Percentiles rank a stretch among this genome's conserved stretches.
Evolutionary conservation across 2,888 invertebrate species (phyloP).

Genomic region (Pimpla rufipes): DNA sequence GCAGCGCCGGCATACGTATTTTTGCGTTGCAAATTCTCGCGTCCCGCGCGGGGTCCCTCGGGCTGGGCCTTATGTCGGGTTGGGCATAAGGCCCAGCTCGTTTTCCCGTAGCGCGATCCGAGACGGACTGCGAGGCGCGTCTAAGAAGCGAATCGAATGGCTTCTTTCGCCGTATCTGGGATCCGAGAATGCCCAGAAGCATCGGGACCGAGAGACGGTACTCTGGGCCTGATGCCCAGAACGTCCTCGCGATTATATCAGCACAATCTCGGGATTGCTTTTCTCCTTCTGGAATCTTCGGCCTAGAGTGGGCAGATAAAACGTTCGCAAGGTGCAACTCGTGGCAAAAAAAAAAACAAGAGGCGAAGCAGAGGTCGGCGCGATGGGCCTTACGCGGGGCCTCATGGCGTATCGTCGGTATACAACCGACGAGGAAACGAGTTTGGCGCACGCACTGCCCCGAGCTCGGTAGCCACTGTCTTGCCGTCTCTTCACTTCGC

Average conservation of each 20-base stretch:
- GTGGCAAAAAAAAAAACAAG: neutral
- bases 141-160: conserved; percentile 34
- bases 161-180: conserved; percentile 20
- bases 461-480: neutral
- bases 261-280: neutral
- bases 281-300: conserved; percentile 2
- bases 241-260: conserved; percentile 9
- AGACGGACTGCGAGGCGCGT: conserved; percentile 21
- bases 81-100: conserved; percentile 11
- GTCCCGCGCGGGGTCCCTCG: neutral
- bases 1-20: neutral
- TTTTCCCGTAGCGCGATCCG: conserved; percentile 43
- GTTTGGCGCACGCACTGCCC: conserved; percentile 47
- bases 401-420: conserved; percentile 15
- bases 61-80: conserved; percentile 8
- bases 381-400: conserved; percentile 21
- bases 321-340: conserved; percentile 8
- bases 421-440: conserved; percentile 48
- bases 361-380: neutral
- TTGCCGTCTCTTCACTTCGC: conserved; percentile 26
- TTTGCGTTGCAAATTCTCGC: conserved; percentile 1
- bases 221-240: conserved; percentile 5
- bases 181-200: conserved; percentile 41
- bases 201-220: neutral
- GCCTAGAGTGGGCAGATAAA: conserved; percentile 1